These are phyloP conservation scores for Ploceus nigricollis DNA, from an alignment of 2,113 vertebrate genomes.

Conservation along the genomic window DNA sequence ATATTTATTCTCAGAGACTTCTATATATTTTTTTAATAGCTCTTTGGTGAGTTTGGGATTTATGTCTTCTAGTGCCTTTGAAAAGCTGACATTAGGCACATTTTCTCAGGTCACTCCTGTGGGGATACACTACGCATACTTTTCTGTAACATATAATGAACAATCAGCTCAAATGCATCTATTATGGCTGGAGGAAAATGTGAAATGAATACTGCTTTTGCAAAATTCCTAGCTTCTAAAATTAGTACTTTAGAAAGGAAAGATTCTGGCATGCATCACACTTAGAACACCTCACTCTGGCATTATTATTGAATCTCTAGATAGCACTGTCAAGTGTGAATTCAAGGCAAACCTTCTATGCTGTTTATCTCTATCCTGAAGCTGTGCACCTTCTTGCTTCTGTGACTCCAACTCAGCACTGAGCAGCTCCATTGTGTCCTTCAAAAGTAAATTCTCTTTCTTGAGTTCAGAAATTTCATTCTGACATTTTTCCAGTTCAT, in stretches of 20 bases:
- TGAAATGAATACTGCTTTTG: not conserved
- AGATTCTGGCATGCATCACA: not conserved
- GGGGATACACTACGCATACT: not conserved
- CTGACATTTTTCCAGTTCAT: slow-evolving; percentile 77
- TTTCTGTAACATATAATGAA: not conserved
- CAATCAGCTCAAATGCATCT: not conserved
- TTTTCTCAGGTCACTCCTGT: not conserved
- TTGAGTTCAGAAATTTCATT: slow-evolving; percentile 75
- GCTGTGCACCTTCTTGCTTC: slow-evolving; percentile 78
- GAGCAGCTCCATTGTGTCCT: slow-evolving; percentile 75
- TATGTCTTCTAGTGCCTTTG: not conserved
- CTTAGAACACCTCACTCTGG: not conserved
- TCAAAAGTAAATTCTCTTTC: slow-evolving; percentile 82
- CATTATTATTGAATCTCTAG: not conserved
- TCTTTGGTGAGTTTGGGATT: not conserved
- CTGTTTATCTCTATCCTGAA: slow-evolving; percentile 79
- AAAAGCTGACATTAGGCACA: not conserved
- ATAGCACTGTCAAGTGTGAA: not conserved
- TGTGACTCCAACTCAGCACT: slow-evolving; percentile 75
- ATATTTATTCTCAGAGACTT: not conserved
- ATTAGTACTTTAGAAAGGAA: not conserved
- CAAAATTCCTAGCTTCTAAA: not conserved
- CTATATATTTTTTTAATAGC: not conserved
- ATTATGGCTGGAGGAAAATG: not conserved
- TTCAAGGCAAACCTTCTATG: slow-evolving; percentile 72